A percentile compares a stretch with the other conserved stretches of the same genome.
phyloP scores from a whole-genome alignment of 2,797 vertebrate species.

The Micromesistius poutassou region DNA sequence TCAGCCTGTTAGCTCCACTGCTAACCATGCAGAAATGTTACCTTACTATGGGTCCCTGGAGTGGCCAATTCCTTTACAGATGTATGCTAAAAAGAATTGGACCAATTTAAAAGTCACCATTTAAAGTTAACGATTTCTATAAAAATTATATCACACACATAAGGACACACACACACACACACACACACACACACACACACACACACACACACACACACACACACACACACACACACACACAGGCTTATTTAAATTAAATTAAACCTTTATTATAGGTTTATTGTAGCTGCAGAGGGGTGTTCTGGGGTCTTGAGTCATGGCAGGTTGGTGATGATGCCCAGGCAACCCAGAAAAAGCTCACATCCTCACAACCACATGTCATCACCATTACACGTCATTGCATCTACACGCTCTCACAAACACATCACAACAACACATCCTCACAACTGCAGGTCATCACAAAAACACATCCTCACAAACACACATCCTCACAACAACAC shows the following conservation, averaged over 20 bases:
- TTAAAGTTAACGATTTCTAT: too few relatives aligned
- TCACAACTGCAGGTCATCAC: not conserved
- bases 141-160: too few relatives aligned
- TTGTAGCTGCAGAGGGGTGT: slow-evolving; percentile 3
- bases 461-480: not conserved
- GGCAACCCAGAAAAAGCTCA: slow-evolving; percentile 19
- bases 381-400: not conserved
- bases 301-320: slow-evolving; percentile 32
- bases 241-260: too few relatives aligned
- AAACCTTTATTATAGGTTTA: too few relatives aligned
- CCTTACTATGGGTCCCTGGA: too few relatives aligned
- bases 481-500: not conserved
- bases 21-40: too few relatives aligned
- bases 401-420: not conserved
- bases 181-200: slow-evolving; percentile 16
- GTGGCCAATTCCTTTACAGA: too few relatives aligned
- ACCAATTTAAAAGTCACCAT: too few relatives aligned
- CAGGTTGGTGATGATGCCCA: slow-evolving; percentile 26
- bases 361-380: slow-evolving; percentile 25
- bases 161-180: not conserved
- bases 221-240: slow-evolving; percentile 15
- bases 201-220: slow-evolving; percentile 19
- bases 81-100: too few relatives aligned
- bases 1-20: too few relatives aligned
- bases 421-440: not conserved